Evolutionary conservation across 37 sponge, comb jelly and placozoan genomes (phyloP), one percentile per base, ranked within the genome.

Genomic region (Halichondria panicea): DNA sequence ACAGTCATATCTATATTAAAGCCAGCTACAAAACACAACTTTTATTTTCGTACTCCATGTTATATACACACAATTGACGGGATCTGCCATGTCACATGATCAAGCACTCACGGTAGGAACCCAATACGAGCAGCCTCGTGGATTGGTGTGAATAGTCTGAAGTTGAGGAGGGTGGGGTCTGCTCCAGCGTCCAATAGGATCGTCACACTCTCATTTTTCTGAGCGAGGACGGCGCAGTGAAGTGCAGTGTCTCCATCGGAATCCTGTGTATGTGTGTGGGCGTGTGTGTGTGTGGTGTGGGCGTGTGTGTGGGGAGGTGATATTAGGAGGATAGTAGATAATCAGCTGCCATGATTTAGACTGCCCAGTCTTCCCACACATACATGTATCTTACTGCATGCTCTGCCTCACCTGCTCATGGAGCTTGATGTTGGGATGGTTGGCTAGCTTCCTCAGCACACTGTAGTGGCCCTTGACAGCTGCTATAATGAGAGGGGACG

Each of bases 191-290:
- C 93, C 62, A 93, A 57, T 76, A 93, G 48, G 19, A 84, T 43
- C 0, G 46, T 27, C 1, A 84, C 79, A 33, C 81, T 58, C 34
- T 82, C 89, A 27, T 75, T 48, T 41, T 88, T 84, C 57, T 78
- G 84, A 32, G 87, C 85, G 41, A 80, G 28, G 1, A 88, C 81
- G 22, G 89, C 86, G 73, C 75, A 75, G 41, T 93, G 93, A 3
- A 93, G 74, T 21, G 93, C 78, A 55, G 93, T 93, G 67, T 93
- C 89, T 12, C 93, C 93, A 66, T 84, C 87, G 32, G 37, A 25
- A 58, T 91, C 92, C 92, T 91, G 59, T 7, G 22, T 15, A 8
- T 13, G 4, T 18, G 55, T 54, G 52, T n/a, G 3, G 22, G 3
- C 21, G 13, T 43, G 46, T 12, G 43, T 56, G 12, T 4, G 57